Evolutionary conservation across 2,113 vertebrate species (phyloP).

Genomic region (Sciurus niger): DNA sequence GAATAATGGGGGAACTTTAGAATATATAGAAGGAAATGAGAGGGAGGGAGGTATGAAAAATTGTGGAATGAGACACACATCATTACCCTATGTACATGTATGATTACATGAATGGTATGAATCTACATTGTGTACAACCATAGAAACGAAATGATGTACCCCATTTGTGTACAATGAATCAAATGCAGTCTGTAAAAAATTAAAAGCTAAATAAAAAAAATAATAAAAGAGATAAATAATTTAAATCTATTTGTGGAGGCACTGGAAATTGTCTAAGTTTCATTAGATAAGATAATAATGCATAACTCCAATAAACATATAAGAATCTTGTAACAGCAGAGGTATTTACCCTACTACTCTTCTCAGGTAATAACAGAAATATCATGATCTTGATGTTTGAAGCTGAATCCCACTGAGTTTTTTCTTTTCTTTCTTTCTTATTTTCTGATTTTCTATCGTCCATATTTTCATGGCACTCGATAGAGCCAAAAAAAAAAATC

Average conservation of each 20-base stretch:
- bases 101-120: too few relatives aligned
- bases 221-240: neutral
- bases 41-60: too few relatives aligned
- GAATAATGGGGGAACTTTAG: too few relatives aligned
- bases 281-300: neutral
- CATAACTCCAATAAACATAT: neutral
- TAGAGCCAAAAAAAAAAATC: neutral
- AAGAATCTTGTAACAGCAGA: neutral
- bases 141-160: too few relatives aligned
- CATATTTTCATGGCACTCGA: conserved; percentile 19
- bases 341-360: neutral
- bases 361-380: neutral
- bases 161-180: too few relatives aligned
- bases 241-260: neutral
- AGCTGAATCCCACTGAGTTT: neutral
- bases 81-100: too few relatives aligned
- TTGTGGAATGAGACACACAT: too few relatives aligned
- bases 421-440: neutral
- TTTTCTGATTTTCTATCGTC: neutral
- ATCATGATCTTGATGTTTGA: neutral
- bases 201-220: conserved; percentile 14
- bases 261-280: neutral
- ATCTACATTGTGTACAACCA: too few relatives aligned
- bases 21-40: too few relatives aligned
- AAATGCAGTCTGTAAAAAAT: too few relatives aligned